Evolutionary conservation across 2,113 vertebrate genomes (phyloP), one percentile per base, ranked within the genome.

Genomic region (Nansenia antarctica): DNA sequence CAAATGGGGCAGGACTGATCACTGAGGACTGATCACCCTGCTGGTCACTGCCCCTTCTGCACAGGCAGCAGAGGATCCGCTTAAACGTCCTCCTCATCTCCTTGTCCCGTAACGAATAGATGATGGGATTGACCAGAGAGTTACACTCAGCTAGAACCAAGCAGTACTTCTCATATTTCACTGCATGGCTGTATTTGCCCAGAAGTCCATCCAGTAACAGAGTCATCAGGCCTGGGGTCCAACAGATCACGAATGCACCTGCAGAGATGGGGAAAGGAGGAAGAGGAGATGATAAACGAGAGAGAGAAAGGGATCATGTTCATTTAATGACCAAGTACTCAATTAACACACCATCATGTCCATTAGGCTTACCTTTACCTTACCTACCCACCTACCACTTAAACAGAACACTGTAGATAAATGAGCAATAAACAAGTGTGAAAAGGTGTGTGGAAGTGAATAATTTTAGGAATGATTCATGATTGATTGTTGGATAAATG

Each of bases 201-300:
- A 85, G 49, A 26, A 98, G 72, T 1, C 96, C 96, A 0, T 98
- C 96, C 75, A 98, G 82, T 1, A 98, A 85, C 9, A 98, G 92
- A 2, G 92, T 92, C 1, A 98, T 77, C 45, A 97, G 92, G 3
- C 94, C 96, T 0, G 96, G 96, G 0, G 95, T 97, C 96, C 96
- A 98, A 82, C 96, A 98, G 85, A 98, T 93, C 24, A 98, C 93
- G 15, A 98, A 98, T 1, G 95, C 94, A 27, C 96, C 96, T 98
- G 82, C 2, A 70, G 71, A 83, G 35, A 73, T 37, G 35, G 11
- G 6, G n/a, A 42, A n/a, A n/a, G n/a, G n/a, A 5, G 15, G 15
- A 18, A 18, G 39, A 3, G 2, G 14, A 20, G n/a, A 3, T 14
- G 45, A n/a, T 15, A 42, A 42, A 42, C 14, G 18, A 15, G 39